Percentiles rank a stretch among this genome's conserved stretches.
phyloP scores from a whole-genome alignment of 2,888 invertebrate species.

The Oscheius sp. region DNA sequence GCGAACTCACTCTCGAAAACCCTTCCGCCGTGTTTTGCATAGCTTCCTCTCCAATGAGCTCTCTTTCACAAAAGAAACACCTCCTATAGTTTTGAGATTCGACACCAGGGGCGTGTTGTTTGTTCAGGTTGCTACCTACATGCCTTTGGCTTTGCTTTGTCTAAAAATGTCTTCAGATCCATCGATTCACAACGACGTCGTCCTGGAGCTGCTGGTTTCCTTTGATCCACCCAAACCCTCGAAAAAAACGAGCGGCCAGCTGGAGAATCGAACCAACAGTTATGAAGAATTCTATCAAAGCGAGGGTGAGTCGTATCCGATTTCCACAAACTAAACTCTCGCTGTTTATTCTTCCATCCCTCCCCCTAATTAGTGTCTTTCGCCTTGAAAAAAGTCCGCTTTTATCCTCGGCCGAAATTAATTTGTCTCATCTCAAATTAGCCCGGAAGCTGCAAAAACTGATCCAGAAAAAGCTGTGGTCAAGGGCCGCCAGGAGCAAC shows the following conservation, averaged over 20 bases:
- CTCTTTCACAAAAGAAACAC: too few species aligned
- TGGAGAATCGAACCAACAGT: conserved; percentile 64
- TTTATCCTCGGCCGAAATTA: too few species aligned
- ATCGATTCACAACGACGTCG: conserved; percentile 44
- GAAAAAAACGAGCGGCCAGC: neutral
- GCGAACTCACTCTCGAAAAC: neutral
- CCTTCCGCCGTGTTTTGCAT: neutral
- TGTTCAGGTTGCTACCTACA: neutral
- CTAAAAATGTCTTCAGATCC: conserved; percentile 30
- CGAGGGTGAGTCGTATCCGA: conserved; percentile 55
- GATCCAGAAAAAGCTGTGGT: conserved; percentile 17
- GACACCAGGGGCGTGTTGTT: too few species aligned
- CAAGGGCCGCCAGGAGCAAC: conserved; percentile 8
- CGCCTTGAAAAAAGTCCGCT: too few species aligned
- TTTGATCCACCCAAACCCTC: conserved; percentile 39
- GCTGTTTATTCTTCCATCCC: conserved; percentile 14
- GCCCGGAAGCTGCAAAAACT: neutral
- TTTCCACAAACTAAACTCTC: conserved; percentile 25
- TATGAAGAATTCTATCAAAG: conserved; percentile 66
- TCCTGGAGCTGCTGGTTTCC: conserved; percentile 50
- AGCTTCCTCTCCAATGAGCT: neutral
- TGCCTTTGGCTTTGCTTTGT: neutral
- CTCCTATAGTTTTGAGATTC: too few species aligned
- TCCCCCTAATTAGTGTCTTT: conserved; percentile 13
- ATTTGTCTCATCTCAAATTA: conserved; percentile 12